Evolutionary conservation across 1,140 invertebrate species (phyloP), one percentile per base, ranked within the genome.

Genomic region (Pseudomyrmex concolor): DNA sequence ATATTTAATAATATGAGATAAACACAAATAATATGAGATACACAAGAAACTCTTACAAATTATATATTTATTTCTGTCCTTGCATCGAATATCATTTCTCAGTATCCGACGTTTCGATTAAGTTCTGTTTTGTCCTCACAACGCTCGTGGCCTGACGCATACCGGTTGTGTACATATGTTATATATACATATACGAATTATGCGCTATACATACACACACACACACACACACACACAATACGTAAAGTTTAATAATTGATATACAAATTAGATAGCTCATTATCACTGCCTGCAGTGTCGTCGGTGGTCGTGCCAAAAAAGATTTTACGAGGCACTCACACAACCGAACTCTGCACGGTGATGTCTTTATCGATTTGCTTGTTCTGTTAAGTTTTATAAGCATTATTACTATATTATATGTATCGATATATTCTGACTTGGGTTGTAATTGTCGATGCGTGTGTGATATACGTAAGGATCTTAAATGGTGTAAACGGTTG

Each of bases 321-420:
- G 54, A 25, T 34, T 34, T 34, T 34, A 34, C 34, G 25, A 15
- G 73, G 45, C 78, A 74, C 67, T 74, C 68, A 77, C 81, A 71
- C 71, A 54, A 63, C 80, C 80, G 45, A 43, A 73, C 74, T 54
- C 76, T 86, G 83, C 76, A 81, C 89, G 60, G 84, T 87, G 81
- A 80, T 89, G 45, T 89, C 84, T 86, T 63, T 72, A 83, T 85
- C 64, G 63, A 78, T 78, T 64, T 48, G 88, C 90, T 91, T 90
- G 83, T 91, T 91, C 76, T 89, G 90, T 91, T 91, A 91, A 91
- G 88, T 91, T 91, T 91, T 89, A 70, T 78, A 86, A 89, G 73
- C 86, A 86, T 86, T 86, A 71, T 54, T 77, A 73, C 72, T 76
- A 70, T 50, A 84, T 84, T 85, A 85, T 82, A 34, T 34, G 71